These are phyloP conservation scores for Thereva unica DNA, from an alignment of 2,888 invertebrate genomes.

Conservation along the genomic window DNA sequence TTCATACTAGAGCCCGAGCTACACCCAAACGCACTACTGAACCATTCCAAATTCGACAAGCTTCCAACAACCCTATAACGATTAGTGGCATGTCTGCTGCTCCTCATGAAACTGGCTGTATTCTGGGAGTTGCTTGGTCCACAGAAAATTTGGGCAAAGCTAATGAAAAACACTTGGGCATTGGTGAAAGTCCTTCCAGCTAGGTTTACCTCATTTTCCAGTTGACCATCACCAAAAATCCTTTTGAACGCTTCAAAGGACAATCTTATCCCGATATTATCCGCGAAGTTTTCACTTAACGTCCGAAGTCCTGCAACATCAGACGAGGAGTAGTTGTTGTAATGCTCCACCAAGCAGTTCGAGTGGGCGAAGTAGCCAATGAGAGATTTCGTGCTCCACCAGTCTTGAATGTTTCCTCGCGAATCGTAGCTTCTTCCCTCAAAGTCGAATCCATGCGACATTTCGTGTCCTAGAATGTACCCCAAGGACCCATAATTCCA, in stretches of 20 bases:
- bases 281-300: conserved; percentile 21
- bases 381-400: conserved; percentile 4
- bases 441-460: conserved; percentile 23
- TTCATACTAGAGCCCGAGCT: too few relatives aligned
- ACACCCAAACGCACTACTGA: too few relatives aligned
- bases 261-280: conserved; percentile 8
- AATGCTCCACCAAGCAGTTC: conserved; percentile 21
- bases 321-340: background rate
- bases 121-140: background rate
- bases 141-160: conserved; percentile 20
- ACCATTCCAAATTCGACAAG: too few relatives aligned
- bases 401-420: background rate
- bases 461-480: conserved; percentile 19
- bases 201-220: conserved; percentile 2
- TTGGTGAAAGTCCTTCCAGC: conserved; percentile 17
- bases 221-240: conserved; percentile 3
- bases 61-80: too few relatives aligned
- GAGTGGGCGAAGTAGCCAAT: background rate
- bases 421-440: background rate
- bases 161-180: conserved; percentile 13
- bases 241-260: conserved; percentile 12
- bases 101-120: too few relatives aligned
- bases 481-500: conserved; percentile 1
- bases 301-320: conserved; percentile 9
- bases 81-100: too few relatives aligned